Base-by-base conservation (phyloP, 2,888 invertebrate species). In the Itoplectis maculator region DNA sequence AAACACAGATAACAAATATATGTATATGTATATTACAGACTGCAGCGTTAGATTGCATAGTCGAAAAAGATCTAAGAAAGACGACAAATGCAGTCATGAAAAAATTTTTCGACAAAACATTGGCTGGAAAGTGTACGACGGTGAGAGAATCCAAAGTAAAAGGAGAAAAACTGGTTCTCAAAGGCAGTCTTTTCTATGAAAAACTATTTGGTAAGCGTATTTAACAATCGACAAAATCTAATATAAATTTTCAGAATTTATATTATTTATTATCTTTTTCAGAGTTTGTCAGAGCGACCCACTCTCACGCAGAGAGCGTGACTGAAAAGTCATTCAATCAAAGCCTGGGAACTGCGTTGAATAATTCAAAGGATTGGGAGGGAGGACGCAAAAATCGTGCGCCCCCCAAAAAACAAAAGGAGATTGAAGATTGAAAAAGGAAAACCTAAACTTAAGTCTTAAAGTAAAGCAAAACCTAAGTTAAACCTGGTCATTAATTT, bases 351-450 rank as follows among this genome's bases (percentile, higher is more conserved):
- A 4, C 47, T 47, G 35, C 37, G 15, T 68, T 13, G 23, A 76
- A 68, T 7, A 76, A 75, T 56, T 56, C 68, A 5, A 76, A 76
- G 37, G 76, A 76, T 23, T 76, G 68, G 59, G 76, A 68, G 18
- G 76, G 76, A 59, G 68, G 59, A n/a, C 59, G 59, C 45, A 76
- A 76, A 20, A 49, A 49, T 61, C 40, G 73, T 49, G 37, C 63
- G 40, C 42, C 15, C n/a, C 29, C 29, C 40, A 59, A n/a, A 42
- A 47, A 59, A 56, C 42, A 15, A 35, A 47, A 15, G n/a, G 42
- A 20, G 54, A 8, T 37, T 35, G 35, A 66, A 49, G 23, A 20
- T 29, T 15, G 3, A 66, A 66, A 66, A 66, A 66, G 35, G 49
- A 69, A 69, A 51, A 54, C 40, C 40, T 69, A 54, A 54, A 20